Base-by-base conservation (phyloP, 2,113 vertebrate genomes). In the Tyrannus savana region DNA sequence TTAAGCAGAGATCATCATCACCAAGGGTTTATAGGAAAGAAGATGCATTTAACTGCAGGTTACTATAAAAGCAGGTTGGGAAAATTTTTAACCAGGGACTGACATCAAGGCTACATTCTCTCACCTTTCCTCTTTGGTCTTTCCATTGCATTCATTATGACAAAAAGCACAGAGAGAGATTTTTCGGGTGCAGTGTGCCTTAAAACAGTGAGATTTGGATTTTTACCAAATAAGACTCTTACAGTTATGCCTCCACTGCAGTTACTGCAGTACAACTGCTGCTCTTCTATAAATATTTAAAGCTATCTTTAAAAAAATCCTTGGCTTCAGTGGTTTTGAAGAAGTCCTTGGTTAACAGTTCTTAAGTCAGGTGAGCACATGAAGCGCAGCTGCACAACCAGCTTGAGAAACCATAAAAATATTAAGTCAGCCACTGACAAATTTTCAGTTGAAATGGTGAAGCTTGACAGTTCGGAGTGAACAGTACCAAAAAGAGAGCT, bases 1-100 rank as follows among this genome's bases (percentile, higher is more conserved):
- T 86, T 56, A 67, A 88, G 55, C 68, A 95, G 56, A 81, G 31
- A 78, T 33, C 44, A 53, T 16, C 17, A 52, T 76, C 35, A 59
- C 25, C 44, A 41, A 63, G 52, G 49, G n/a, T 63, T 85, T 71
- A 47, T 1, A 44, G 55, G 75, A 90, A 88, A 60, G 39, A 85
- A 91, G 78, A 87, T 41, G 35, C 17, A 47, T 68, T 89, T 87
- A 87, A 66, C 42, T 76, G 67, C 30, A 90, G 30, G 35, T 85
- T 67, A 77, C 75, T 81, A 31, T 60, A 89, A 94, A 92, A 88
- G 71, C 35, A 82, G 55, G 52, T 27, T 14, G 24, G 18, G 44
- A 82, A 37, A 89, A 72, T 10, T 69, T 84, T 91, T 72, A 81
- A 94, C 56, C 55, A 37, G 41, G 37, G 46, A 76, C 21, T 9